Evolutionary conservation across 2,888 invertebrate genomes (phyloP).

Genomic region (Tigriopus californicus): DNA sequence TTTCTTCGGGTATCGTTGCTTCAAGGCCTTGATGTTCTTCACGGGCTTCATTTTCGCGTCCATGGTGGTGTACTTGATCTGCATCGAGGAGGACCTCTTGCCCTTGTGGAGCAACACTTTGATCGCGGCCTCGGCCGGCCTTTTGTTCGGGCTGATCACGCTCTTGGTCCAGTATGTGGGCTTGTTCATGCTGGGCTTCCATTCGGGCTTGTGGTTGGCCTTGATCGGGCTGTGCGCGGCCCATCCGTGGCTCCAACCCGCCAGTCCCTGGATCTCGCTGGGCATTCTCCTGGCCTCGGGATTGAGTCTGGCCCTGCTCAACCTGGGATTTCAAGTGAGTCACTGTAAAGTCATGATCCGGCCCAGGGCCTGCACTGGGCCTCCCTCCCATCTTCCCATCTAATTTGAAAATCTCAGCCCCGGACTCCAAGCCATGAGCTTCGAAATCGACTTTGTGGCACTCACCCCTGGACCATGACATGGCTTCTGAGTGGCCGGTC

Average conservation of each 20-base stretch:
- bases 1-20: constrained; percentile 66
- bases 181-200: constrained; percentile 58
- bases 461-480: too few species aligned
- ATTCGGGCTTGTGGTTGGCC: constrained; percentile 46
- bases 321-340: constrained; percentile 41
- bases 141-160: constrained; percentile 56
- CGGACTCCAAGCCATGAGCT: too few species aligned
- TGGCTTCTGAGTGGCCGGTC: too few species aligned
- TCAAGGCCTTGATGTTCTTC: constrained; percentile 69
- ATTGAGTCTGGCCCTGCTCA: constrained; percentile 47
- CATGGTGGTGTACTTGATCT: constrained; percentile 57
- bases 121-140: constrained; percentile 49
- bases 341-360: too few species aligned
- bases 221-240: constrained; percentile 33
- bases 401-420: too few species aligned
- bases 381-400: too few species aligned
- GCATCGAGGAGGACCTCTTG: constrained; percentile 48
- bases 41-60: constrained; percentile 71
- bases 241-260: neutral
- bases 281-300: constrained; percentile 46
- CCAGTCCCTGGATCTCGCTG: constrained; percentile 44
- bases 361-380: too few species aligned
- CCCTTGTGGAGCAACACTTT: constrained; percentile 22
- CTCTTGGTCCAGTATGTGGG: constrained; percentile 65
- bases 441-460: too few species aligned